Evolutionary conservation across 2,797 vertebrate genomes (phyloP), one percentile per base, ranked within the genome.

Genomic region (Otus scops): DNA sequence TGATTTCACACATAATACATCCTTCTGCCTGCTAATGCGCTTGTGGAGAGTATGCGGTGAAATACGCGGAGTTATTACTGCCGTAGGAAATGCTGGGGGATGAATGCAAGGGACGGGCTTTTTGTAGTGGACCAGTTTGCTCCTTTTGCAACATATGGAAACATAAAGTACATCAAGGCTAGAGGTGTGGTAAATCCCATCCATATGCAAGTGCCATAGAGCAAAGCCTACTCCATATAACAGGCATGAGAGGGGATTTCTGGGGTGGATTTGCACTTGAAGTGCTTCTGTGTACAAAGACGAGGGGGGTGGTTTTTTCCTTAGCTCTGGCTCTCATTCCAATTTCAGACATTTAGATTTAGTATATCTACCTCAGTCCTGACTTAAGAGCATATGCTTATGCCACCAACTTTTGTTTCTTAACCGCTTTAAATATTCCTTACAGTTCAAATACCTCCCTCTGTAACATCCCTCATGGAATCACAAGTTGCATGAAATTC

Each of bases 11-110:
- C 1, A 0, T n/a, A 30, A 43, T 10, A 14, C 8, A 23, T 68
- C 53, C 61, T 67, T 43, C 34, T 64, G 21, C 38, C 65, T 73
- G 64, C 57, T 30, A 18, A 28, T 0, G 2, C 3, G 4, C 43
- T 54, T 60, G 38, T 3, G 3, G 61, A 60, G 77, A 50, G 10
- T 0, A 0, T 4, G 20, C 0, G 0, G 22, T 36, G 45, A 78
- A 75, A 75, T 14, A 45, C 0, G 0, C 1, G 1, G 61, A 14
- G 36, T 48, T 82, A 75, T 27, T 77, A 27, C 28, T 2, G 9
- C 48, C 5, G 3, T 3, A 38, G 59, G 54, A 88, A 80, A 45
- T 16, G 2, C 26, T 45, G 39, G 22, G 30, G n/a, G 15, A 27
- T 2, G 10, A 56, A 56, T 8, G 26, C 1, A 7, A 73, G 38